phyloP scores from a whole-genome alignment of 2,113 vertebrate species.

The Lamprotornis superbus region DNA sequence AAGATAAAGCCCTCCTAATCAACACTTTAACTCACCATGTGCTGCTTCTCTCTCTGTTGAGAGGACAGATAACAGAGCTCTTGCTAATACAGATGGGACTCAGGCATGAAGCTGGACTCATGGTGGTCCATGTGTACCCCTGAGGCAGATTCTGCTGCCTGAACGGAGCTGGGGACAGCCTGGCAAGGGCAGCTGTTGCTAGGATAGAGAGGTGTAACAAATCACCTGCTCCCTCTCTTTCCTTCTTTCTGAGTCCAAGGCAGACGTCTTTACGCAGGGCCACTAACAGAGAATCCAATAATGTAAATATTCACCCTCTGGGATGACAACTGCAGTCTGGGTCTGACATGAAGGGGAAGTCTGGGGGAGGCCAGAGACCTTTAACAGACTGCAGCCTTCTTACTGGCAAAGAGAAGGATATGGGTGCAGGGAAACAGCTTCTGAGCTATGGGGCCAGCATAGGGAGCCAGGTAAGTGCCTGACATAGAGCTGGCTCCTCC shows the following conservation, averaged over 20 bases:
- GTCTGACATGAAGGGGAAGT: neutral
- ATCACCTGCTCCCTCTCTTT: neutral
- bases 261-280: neutral
- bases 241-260: neutral
- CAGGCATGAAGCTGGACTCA: neutral
- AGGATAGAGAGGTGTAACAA: neutral
- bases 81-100: neutral
- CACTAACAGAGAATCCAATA: neutral
- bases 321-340: neutral
- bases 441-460: neutral
- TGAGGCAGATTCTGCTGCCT: neutral
- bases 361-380: neutral
- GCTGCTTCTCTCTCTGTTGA: neutral
- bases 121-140: neutral
- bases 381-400: constrained; percentile 9
- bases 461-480: neutral
- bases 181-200: neutral
- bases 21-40: neutral
- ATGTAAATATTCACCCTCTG: neutral
- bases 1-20: constrained; percentile 1
- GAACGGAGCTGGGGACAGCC: neutral
- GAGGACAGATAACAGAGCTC: neutral
- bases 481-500: neutral
- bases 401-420: neutral
- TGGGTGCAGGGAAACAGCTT: neutral